Base-by-base conservation (phyloP, 2,113 vertebrate species). In the Anser cygnoides region DNA sequence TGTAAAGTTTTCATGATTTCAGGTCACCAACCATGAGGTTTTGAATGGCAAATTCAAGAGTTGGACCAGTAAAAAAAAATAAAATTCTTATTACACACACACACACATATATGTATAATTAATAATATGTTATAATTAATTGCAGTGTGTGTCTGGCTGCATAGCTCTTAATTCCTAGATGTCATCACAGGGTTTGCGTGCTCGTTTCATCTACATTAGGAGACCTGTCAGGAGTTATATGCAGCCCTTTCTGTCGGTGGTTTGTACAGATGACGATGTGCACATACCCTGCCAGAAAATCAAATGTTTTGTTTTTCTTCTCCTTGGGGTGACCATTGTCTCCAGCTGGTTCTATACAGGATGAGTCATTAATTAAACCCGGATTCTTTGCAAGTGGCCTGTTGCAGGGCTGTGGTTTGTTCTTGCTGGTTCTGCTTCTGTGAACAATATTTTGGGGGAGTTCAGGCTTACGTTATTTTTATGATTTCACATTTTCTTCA, bases 291-390 rank as follows among this genome's bases (percentile, higher is more conserved):
- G 41, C 50, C 62, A 89, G 92, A 97, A 94, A 97, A 97, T 92
- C 87, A 81, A 83, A 89, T 92, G 95, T 94, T 96, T 96, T 97
- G 95, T 96, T 97, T 97, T 95, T 87, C 92, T 97, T 96, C 95
- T 97, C 92, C 87, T 98, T 91, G 90, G 93, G 94, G 93, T 97
- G 95, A 97, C 95, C 97, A 98, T 98, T 98, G 94, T 98, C 84
- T 97, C 79, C 86, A 55, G 75, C 93, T 91, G 81, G 92, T 97
- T 97, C 96, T 94, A 74, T 92, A 95, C 87, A 96, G 95, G 96
- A 91, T 84, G 94, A 98, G 93, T 97, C 92, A 96, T 97, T 98
- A 97, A 98, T 98, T 98, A 98, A 97, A 97, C 93, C 77, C 65
- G 46, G 84, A 93, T 95, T 97, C 97, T 98, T 97, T 97, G 87